phyloP scores from a whole-genome alignment of 35 echinoderm and acorn worm genomes.

The Holothuria glaberrima region DNA sequence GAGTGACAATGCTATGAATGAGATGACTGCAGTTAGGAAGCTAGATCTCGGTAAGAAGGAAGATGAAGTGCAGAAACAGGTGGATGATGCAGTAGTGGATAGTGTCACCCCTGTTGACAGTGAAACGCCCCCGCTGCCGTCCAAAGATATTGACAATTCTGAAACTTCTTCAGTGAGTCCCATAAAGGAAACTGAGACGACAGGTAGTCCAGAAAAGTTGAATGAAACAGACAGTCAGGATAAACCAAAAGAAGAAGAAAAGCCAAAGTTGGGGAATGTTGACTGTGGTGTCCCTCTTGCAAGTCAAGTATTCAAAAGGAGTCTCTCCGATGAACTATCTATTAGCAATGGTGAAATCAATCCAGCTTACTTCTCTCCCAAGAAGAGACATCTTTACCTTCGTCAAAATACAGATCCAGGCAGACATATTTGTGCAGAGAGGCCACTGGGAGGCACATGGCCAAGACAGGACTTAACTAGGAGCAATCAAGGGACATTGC shows the following conservation, averaged over 20 bases:
- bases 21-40: conserved; percentile 17
- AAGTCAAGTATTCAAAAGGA: conserved; percentile 39
- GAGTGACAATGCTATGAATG: conserved; percentile 13
- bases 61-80: background rate
- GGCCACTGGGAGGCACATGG: conserved; percentile 15
- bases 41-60: conserved; percentile 3
- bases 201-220: background rate
- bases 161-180: background rate
- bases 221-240: background rate
- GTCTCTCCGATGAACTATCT: conserved; percentile 56
- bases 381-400: conserved; percentile 70
- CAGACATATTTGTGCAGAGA: background rate
- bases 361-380: conserved; percentile 71
- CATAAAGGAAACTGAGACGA: background rate
- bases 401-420: conserved; percentile 68
- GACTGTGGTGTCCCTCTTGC: background rate
- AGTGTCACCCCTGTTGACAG: background rate
- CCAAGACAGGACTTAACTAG: conserved; percentile 26
- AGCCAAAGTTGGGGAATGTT: background rate
- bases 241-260: conserved; percentile 15
- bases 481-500: background rate
- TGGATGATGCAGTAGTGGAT: background rate
- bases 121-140: background rate
- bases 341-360: conserved; percentile 50
- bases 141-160: background rate